These are phyloP conservation scores for Myiozetetes cayanensis DNA, from an alignment of 2,113 vertebrate species.

Conservation along the genomic window DNA sequence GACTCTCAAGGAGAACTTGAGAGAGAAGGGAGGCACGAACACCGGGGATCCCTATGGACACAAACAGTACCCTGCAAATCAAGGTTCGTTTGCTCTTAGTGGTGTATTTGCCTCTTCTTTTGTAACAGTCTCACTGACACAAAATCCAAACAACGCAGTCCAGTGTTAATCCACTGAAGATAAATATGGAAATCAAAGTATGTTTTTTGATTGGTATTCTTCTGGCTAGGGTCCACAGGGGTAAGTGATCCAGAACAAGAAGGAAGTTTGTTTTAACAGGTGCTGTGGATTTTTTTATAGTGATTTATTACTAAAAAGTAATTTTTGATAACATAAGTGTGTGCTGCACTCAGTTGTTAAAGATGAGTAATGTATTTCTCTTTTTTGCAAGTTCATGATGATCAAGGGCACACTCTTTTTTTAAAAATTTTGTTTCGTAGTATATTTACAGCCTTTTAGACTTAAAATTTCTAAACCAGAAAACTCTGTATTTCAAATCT, in stretches of 20 bases:
- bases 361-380: background rate
- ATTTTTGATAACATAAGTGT: background rate
- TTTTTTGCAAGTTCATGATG: background rate
- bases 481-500: background rate
- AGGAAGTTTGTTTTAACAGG: background rate
- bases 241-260: background rate
- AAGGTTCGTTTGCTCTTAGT: conserved; percentile 73
- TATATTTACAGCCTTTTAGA: background rate
- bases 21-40: conserved; percentile 77
- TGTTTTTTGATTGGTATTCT: background rate
- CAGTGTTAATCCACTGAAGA: background rate
- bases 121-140: background rate
- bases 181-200: background rate
- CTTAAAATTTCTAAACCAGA: background rate
- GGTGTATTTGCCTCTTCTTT: background rate
- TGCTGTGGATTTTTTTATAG: background rate
- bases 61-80: conserved; percentile 78
- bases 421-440: background rate
- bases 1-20: conserved; percentile 84
- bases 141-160: background rate
- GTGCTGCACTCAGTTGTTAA: background rate
- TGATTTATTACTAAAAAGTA: background rate
- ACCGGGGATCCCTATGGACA: conserved; percentile 74
- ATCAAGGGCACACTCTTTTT: background rate
- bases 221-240: background rate